Evolutionary conservation across 2,797 vertebrate species (phyloP).

Genomic region (Garrulus glandarius): DNA sequence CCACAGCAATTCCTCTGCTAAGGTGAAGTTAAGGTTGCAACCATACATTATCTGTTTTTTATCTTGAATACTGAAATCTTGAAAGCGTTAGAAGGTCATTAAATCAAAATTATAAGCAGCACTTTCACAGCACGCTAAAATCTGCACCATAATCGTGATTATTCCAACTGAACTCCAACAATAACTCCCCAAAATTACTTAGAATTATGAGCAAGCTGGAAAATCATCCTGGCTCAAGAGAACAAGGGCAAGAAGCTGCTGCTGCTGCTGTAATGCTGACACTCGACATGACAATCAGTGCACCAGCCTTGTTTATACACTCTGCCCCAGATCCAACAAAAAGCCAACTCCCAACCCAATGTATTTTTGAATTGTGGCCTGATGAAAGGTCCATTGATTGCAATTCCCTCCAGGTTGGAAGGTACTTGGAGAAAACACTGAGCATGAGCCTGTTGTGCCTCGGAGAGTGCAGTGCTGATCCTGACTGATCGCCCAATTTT

Average conservation of each 20-base stretch:
- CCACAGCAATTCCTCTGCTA: background rate
- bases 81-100: background rate
- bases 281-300: background rate
- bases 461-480: background rate
- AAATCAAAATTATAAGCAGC: background rate
- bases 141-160: background rate
- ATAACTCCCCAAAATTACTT: background rate
- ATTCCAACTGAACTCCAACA: background rate
- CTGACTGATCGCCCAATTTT: rapidly evolving
- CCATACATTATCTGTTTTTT: background rate
- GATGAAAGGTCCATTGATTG: background rate
- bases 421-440: background rate
- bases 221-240: background rate
- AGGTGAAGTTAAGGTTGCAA: conserved; percentile 32
- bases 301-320: background rate
- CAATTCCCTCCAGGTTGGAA: background rate
- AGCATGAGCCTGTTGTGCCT: rapidly evolving
- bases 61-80: background rate
- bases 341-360: background rate
- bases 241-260: background rate
- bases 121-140: background rate
- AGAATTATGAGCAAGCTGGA: background rate
- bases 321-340: background rate
- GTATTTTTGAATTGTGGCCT: background rate
- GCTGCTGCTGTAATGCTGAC: background rate